These are phyloP conservation scores for Pseudonaja textilis DNA, from an alignment of 2,113 vertebrate species.

Conservation along the genomic window DNA sequence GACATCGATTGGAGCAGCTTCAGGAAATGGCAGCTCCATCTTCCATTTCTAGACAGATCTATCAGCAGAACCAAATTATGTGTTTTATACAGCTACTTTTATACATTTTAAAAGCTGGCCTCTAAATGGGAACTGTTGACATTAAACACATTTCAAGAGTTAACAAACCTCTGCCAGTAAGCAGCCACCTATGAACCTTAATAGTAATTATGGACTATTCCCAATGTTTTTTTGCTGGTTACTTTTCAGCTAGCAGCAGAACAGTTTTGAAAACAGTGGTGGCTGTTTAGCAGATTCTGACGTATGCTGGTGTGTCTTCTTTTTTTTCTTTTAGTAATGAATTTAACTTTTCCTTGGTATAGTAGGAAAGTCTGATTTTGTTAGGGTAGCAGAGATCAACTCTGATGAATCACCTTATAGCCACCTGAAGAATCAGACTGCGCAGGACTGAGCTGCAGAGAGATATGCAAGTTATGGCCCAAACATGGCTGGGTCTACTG, in stretches of 20 bases:
- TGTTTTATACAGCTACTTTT: conserved; percentile 22
- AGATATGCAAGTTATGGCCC: conserved; percentile 43
- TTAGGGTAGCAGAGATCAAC: not conserved
- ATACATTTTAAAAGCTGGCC: conserved; percentile 36
- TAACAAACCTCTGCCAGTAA: conserved; percentile 54
- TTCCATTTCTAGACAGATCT: not conserved
- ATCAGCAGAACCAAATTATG: conserved; percentile 1
- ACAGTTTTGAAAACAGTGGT: conserved; percentile 45
- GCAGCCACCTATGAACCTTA: conserved; percentile 46
- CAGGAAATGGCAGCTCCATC: not conserved
- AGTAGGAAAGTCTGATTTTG: conserved; percentile 26
- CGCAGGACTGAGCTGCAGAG: conserved; percentile 42
- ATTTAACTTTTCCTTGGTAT: conserved; percentile 26
- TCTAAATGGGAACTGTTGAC: conserved; percentile 54
- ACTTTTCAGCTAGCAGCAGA: conserved; percentile 49
- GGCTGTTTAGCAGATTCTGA: not conserved
- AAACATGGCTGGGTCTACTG: conserved; percentile 44
- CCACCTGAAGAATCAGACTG: conserved; percentile 26
- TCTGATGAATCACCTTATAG: conserved; percentile 44
- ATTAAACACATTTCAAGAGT: conserved; percentile 63
- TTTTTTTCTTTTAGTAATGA: not conserved
- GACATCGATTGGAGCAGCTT: not conserved
- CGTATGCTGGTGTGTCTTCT: conserved; percentile 6
- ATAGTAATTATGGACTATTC: conserved; percentile 59
- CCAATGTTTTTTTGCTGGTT: conserved; percentile 51